Conservation (phyloP, 2,888 invertebrate species). For the Tridacna crocea region DNA sequence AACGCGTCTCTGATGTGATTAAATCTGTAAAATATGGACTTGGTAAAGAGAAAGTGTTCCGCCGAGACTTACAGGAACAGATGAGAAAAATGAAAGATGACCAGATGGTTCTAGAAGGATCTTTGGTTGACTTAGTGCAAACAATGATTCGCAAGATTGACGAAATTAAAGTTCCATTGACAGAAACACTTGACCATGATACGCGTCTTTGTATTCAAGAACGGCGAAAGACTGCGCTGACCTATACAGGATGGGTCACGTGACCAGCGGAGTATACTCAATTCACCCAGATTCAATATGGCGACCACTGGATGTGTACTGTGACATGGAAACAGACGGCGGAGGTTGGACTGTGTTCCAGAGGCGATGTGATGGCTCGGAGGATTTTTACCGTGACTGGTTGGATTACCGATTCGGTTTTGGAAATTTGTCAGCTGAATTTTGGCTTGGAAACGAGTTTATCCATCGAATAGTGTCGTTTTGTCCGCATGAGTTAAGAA, state of each 20-base stretch:
- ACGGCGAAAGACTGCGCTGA: not conserved
- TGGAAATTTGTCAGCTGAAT: slow-evolving; percentile 33
- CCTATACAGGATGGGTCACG: not conserved
- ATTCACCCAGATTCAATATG: slow-evolving; percentile 27
- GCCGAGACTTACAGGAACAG: not conserved
- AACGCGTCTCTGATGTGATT: not conserved
- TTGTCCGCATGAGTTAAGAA: slow-evolving; percentile 49
- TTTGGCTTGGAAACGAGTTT: slow-evolving; percentile 59
- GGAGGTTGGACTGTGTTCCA: slow-evolving; percentile 65
- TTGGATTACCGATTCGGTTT: slow-evolving; percentile 48
- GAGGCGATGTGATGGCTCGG: slow-evolving; percentile 41
- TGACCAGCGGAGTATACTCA: slow-evolving; percentile 32
- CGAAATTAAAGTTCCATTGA: not conserved
- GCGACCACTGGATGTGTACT: slow-evolving; percentile 41
- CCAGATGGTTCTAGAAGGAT: not conserved
- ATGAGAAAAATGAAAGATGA: not conserved
- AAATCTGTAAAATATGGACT: not conserved
- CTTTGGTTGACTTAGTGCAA: not conserved
- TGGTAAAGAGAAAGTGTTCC: not conserved
- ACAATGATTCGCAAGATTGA: not conserved
- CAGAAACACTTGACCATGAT: not conserved
- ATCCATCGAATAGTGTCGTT: slow-evolving; percentile 50
- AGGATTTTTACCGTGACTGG: slow-evolving; percentile 45
- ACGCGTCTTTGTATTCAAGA: not conserved
- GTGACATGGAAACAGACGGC: slow-evolving; percentile 47